These are phyloP conservation scores for Tachysurus fulvidraco DNA, from an alignment of 2,113 vertebrate species.

Conservation along the genomic window DNA sequence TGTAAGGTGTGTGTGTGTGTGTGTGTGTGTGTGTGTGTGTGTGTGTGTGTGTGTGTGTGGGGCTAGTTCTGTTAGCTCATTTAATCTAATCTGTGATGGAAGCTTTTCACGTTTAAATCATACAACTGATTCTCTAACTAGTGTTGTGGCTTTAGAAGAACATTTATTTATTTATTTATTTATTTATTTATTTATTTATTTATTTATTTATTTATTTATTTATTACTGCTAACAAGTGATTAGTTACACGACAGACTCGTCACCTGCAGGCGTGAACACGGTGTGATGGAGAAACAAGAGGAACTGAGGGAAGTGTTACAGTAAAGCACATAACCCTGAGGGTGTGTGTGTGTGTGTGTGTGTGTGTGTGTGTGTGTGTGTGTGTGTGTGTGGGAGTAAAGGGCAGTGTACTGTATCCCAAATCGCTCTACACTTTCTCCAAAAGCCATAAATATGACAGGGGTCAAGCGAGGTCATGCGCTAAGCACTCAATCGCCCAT, in stretches of 20 bases:
- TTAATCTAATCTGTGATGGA: background rate
- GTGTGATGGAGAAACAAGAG: background rate
- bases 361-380: conserved; percentile 26
- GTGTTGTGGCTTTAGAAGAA: background rate
- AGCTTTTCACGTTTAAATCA: no score
- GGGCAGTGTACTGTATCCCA: conserved; percentile 31
- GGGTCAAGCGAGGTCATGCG: conserved; percentile 66
- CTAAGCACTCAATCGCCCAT: conserved; percentile 63
- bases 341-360: conserved; percentile 33
- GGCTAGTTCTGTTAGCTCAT: no score
- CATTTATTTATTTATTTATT: background rate
- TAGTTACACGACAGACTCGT: background rate
- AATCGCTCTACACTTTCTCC: conserved; percentile 60
- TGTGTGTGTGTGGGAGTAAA: conserved; percentile 29
- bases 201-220: background rate
- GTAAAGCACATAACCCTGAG: background rate
- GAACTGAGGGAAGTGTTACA: background rate
- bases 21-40: background rate
- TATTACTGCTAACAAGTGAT: background rate
- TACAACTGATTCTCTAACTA: no score
- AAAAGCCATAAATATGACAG: conserved; percentile 65
- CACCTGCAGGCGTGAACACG: background rate
- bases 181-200: no score
- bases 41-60: background rate
- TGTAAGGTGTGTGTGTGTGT: no score